Evolutionary conservation across 2,797 vertebrate genomes (phyloP).

Genomic region (Takifugu ocellatus): DNA sequence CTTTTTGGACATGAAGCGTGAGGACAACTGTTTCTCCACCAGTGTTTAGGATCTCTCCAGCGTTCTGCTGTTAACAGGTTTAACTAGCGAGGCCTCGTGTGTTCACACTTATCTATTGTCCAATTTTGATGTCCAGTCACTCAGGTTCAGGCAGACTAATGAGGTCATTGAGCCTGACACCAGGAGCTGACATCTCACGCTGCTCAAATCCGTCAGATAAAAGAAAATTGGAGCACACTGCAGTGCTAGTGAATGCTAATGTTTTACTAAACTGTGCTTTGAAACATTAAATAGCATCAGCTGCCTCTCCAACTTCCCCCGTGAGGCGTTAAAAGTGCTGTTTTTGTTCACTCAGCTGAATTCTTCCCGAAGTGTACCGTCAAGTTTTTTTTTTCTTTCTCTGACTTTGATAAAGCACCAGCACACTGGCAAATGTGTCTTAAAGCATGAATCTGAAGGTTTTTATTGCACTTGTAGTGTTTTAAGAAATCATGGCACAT

Average conservation of each 20-base stretch:
- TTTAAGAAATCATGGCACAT: too few relatives aligned
- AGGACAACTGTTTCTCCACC: too few relatives aligned
- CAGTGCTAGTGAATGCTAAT: constrained; percentile 59
- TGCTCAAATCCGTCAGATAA: constrained; percentile 39
- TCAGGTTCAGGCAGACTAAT: too few relatives aligned
- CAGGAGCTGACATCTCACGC: constrained; percentile 58
- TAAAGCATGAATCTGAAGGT: too few relatives aligned
- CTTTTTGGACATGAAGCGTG: too few relatives aligned
- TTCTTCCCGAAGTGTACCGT: constrained; percentile 18
- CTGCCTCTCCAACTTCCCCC: constrained; percentile 17
- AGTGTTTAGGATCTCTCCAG: too few relatives aligned
- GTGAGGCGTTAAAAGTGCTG: constrained; percentile 28
- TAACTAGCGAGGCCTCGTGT: too few relatives aligned
- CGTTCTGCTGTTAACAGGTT: too few relatives aligned
- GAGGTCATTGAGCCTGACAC: too few relatives aligned
- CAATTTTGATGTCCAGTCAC: too few relatives aligned
- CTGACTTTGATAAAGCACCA: constrained; percentile 39
- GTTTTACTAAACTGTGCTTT: constrained; percentile 59
- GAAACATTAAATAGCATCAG: constrained; percentile 31
- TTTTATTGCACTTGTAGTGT: too few relatives aligned
- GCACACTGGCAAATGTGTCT: constrained; percentile 18
- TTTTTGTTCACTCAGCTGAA: constrained; percentile 46
- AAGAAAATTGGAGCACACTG: constrained; percentile 47
- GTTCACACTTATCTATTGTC: too few relatives aligned
- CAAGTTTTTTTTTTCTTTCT: constrained; percentile 14